Evolutionary conservation across 2,888 invertebrate species (phyloP).

Genomic region (Eustalomyia histrio): DNA sequence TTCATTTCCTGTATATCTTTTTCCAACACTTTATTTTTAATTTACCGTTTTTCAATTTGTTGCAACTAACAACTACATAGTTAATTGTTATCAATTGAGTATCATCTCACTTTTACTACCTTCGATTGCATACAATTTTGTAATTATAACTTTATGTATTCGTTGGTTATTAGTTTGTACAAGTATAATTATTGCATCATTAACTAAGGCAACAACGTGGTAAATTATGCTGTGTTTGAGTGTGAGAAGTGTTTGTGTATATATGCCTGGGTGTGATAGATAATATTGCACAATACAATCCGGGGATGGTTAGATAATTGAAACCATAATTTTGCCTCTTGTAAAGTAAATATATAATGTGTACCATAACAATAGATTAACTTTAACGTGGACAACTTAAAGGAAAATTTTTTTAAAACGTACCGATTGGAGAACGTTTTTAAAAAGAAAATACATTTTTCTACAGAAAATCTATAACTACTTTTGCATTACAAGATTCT

Average conservation of each 20-base stretch:
- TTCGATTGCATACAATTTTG: neutral
- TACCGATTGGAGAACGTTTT: too few relatives aligned
- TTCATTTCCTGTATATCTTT: neutral
- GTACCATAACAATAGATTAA: too few relatives aligned
- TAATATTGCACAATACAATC: neutral
- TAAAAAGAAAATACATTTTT: too few relatives aligned
- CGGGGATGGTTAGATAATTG: neutral
- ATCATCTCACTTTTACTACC: neutral
- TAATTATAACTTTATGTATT: constrained; percentile 7
- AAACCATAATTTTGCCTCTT: neutral
- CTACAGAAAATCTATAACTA: too few relatives aligned
- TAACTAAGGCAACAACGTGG: constrained; percentile 18
- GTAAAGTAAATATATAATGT: neutral
- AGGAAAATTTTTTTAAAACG: too few relatives aligned
- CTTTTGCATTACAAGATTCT: too few relatives aligned
- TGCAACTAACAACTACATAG: neutral
- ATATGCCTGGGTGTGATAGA: neutral
- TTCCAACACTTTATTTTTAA: neutral
- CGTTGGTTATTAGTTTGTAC: constrained; percentile 9
- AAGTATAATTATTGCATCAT: constrained; percentile 30
- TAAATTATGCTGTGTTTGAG: too few relatives aligned
- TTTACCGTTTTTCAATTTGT: neutral
- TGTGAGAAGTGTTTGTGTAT: neutral
- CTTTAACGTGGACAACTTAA: too few relatives aligned
- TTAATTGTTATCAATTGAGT: constrained; percentile 1